Evolutionary conservation across 2,888 invertebrate genomes (phyloP).

Genomic region (Cyclophora albipunctata): DNA sequence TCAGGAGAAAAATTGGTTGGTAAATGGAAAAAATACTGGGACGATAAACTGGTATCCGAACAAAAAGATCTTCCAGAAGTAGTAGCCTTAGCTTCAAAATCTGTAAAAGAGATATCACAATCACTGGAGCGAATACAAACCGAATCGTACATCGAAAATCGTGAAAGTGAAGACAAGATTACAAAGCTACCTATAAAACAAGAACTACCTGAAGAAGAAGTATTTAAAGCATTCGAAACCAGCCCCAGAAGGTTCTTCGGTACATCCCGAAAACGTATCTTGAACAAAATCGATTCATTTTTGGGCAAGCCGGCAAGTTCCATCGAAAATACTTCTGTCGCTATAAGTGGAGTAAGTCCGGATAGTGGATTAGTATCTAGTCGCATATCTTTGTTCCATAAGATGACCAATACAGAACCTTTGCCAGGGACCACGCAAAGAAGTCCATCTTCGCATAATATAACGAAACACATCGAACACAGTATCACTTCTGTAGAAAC

Average conservation of each 20-base stretch:
- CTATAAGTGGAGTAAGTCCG: slow-evolving; percentile 33
- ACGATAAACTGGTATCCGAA: slow-evolving; percentile 49
- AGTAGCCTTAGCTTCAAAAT: no score
- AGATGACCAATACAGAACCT: slow-evolving; percentile 55
- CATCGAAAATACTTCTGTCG: slow-evolving; percentile 30
- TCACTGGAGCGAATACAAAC: slow-evolving; percentile 6
- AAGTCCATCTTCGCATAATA: slow-evolving; percentile 45
- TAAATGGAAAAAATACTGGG: slow-evolving; percentile 66
- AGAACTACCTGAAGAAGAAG: slow-evolving; percentile 65
- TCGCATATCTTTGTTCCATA: slow-evolving; percentile 65
- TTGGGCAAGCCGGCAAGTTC: slow-evolving; percentile 45
- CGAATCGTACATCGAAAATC: slow-evolving; percentile 7
- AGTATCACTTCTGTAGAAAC: slow-evolving; percentile 6
- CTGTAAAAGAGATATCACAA: background rate
- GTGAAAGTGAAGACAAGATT: slow-evolving; percentile 2
- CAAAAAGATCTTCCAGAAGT: slow-evolving; percentile 23
- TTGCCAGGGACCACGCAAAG: slow-evolving; percentile 39
- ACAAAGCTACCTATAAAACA: slow-evolving; percentile 36
- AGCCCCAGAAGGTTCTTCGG: slow-evolving; percentile 69
- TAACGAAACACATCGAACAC: slow-evolving; percentile 32
- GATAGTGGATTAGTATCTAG: slow-evolving; percentile 67
- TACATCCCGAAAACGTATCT: slow-evolving; percentile 62
- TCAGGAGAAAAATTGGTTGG: slow-evolving; percentile 44
- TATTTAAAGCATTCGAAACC: slow-evolving; percentile 68
- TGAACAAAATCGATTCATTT: slow-evolving; percentile 65